Evolutionary conservation across 1,140 invertebrate species (phyloP).

Genomic region (Hypothenemus hampei): DNA sequence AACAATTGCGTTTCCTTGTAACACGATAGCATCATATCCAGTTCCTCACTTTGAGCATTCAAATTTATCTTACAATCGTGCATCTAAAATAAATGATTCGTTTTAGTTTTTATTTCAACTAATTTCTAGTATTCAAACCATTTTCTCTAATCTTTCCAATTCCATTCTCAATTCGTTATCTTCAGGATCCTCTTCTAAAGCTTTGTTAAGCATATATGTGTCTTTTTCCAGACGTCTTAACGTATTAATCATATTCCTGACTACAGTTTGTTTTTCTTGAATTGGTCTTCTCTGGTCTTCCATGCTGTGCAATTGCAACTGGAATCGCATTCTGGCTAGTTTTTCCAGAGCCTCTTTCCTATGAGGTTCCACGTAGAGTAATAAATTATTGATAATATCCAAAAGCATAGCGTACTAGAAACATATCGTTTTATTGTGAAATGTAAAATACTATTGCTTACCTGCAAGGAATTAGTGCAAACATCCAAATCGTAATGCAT

Average conservation of each 20-base stretch:
- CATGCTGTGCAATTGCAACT: slow-evolving; percentile 81
- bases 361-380: slow-evolving; percentile 94
- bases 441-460: slow-evolving; percentile 32
- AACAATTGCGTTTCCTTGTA: slow-evolving; percentile 80
- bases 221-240: slow-evolving; percentile 83
- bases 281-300: slow-evolving; percentile 91
- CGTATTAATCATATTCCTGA: slow-evolving; percentile 74
- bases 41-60: slow-evolving; percentile 80
- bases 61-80: slow-evolving; percentile 88
- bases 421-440: background rate
- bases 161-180: slow-evolving; percentile 60
- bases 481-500: slow-evolving; percentile 98
- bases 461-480: slow-evolving; percentile 91
- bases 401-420: slow-evolving; percentile 87
- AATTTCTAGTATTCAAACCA: slow-evolving; percentile 51
- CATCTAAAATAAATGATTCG: slow-evolving; percentile 52
- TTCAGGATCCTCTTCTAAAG: slow-evolving; percentile 66
- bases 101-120: slow-evolving; percentile 1
- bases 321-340: slow-evolving; percentile 87
- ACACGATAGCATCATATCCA: slow-evolving; percentile 85
- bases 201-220: slow-evolving; percentile 82
- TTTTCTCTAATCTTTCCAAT: slow-evolving; percentile 63
- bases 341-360: slow-evolving; percentile 86
- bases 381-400: slow-evolving; percentile 94
- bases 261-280: slow-evolving; percentile 82